These are phyloP conservation scores for Drosophila kurseongensis DNA, from an alignment of 1,140 invertebrate genomes.

Conservation along the genomic window DNA sequence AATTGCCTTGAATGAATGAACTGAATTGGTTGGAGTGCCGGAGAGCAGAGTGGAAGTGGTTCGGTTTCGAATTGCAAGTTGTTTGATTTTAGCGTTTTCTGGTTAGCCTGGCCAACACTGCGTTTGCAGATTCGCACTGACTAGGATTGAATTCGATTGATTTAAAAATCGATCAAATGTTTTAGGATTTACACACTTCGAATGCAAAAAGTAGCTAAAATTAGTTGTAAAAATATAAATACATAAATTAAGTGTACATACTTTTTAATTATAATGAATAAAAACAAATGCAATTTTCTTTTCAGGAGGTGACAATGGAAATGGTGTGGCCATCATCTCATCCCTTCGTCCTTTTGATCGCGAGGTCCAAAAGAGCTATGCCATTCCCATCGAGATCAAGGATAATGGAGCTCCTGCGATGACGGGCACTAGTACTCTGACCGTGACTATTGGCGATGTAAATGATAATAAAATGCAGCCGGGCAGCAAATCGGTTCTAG, in stretches of 20 bases:
- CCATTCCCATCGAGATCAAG: slow-evolving; percentile 88
- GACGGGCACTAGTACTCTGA: slow-evolving; percentile 88
- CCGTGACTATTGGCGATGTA: slow-evolving; percentile 89
- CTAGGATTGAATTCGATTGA: neutral
- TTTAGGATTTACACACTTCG: too few relatives aligned
- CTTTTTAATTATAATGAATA: too few relatives aligned
- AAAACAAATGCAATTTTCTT: neutral
- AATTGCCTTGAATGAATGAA: slow-evolving; percentile 48
- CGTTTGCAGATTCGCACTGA: neutral
- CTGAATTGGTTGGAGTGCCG: slow-evolving; percentile 11
- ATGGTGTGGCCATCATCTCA: slow-evolving; percentile 87
- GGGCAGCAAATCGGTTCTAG: slow-evolving; percentile 89
- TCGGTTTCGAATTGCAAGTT: slow-evolving; percentile 41
- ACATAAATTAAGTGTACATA: too few relatives aligned
- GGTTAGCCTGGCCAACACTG: slow-evolving; percentile 26
- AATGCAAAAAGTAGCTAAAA: too few relatives aligned
- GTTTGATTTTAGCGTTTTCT: slow-evolving; percentile 32
- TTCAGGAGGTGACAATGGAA: slow-evolving; percentile 87
- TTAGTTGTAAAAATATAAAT: too few relatives aligned
- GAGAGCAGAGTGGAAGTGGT: slow-evolving; percentile 1
- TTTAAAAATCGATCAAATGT: too few relatives aligned
- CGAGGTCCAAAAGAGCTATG: slow-evolving; percentile 88
- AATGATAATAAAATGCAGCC: slow-evolving; percentile 90
- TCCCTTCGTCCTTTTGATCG: slow-evolving; percentile 88
- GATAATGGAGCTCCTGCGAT: slow-evolving; percentile 86